Evolutionary conservation across 2,113 vertebrate genomes (phyloP).

Genomic region (Prunella fulvescens): DNA sequence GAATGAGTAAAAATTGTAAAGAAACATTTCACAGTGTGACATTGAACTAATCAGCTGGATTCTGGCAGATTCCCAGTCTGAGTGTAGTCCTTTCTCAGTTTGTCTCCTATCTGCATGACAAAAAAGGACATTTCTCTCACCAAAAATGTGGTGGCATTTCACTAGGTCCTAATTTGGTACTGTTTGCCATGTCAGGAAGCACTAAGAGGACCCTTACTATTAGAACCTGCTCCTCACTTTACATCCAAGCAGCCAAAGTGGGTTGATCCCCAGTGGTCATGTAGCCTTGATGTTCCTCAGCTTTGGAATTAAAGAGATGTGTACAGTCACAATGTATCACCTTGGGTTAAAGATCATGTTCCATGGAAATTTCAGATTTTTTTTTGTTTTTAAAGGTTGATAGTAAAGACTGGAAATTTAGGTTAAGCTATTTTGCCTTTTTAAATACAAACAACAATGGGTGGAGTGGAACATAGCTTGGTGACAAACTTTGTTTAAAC

Average conservation of each 20-base stretch:
- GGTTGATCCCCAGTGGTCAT: neutral
- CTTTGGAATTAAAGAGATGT: neutral
- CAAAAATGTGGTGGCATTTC: neutral
- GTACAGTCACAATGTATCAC: fast-evolving
- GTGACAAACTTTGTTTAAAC: neutral
- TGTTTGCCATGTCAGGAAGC: neutral
- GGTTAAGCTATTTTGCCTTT: neutral
- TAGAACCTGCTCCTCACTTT: neutral
- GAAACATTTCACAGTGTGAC: neutral
- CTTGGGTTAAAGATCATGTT: neutral
- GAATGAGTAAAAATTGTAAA: neutral
- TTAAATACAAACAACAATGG: neutral
- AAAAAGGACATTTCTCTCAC: neutral
- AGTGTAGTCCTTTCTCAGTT: neutral
- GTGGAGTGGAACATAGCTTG: neutral
- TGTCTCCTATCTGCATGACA: neutral
- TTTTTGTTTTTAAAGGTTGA: neutral
- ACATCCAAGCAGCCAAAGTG: neutral
- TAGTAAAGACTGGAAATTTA: neutral
- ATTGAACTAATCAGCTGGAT: neutral
- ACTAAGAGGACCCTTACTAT: neutral
- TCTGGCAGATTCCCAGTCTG: neutral
- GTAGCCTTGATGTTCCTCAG: neutral
- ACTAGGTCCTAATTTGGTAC: neutral
- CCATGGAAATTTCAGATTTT: neutral